Percentiles rank a stretch among this genome's conserved stretches.
Conservation (phyloP, 2,888 invertebrate genomes). For the Sphaeridia pumilis region DNA sequence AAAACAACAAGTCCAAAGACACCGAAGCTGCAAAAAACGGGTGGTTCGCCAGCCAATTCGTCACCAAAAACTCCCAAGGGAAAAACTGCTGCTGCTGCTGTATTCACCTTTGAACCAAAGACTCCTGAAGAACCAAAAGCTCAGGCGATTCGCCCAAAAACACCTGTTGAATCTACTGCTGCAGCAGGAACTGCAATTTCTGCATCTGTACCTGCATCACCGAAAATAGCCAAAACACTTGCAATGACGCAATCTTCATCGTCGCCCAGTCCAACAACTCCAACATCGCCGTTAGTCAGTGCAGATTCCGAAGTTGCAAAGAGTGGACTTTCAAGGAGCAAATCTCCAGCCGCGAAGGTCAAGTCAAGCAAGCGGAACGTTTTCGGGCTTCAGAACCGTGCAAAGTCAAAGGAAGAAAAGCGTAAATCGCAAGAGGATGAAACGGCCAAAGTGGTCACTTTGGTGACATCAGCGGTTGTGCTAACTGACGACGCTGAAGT, state of each 20-base stretch:
- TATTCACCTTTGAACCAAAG: too few species aligned
- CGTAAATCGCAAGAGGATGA: constrained; percentile 2
- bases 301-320: not conserved
- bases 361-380: constrained; percentile 2
- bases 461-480: not conserved
- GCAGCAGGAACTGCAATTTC: not conserved
- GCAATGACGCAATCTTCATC: too few species aligned
- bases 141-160: too few species aligned
- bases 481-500: not conserved
- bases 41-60: too few species aligned
- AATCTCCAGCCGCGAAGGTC: not conserved
- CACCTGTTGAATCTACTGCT: too few species aligned
- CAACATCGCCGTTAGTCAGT: not conserved
- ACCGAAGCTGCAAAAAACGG: too few species aligned
- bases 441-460: not conserved
- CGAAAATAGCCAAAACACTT: not conserved
- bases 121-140: too few species aligned
- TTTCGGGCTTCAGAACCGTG: constrained; percentile 13
- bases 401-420: constrained; percentile 12
- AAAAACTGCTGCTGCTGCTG: too few species aligned
- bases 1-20: too few species aligned
- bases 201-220: not conserved
- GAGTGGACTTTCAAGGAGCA: not conserved
- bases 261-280: not conserved
- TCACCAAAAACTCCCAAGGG: too few species aligned